Evolutionary conservation across 2,888 invertebrate genomes (phyloP).

Genomic region (Dysmachus trigonus): DNA sequence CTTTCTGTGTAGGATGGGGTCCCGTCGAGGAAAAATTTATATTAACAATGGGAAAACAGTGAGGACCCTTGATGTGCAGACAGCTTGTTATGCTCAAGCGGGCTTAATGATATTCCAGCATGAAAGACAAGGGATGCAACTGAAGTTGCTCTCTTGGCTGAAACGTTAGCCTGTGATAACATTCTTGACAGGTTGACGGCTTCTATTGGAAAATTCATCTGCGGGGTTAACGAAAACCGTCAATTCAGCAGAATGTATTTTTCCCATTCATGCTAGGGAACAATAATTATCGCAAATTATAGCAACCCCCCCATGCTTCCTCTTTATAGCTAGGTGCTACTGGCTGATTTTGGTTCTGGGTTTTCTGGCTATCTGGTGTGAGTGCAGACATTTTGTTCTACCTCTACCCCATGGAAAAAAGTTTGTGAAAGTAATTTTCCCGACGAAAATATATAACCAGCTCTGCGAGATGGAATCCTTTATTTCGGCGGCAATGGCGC

Average conservation of each 20-base stretch:
- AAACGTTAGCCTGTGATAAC: not conserved
- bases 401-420: not conserved
- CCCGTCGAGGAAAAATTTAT: not conserved
- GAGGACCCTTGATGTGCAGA: slow-evolving; percentile 36
- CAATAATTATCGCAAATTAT: slow-evolving; percentile 30
- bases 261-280: not conserved
- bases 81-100: slow-evolving; percentile 30
- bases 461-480: not conserved
- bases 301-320: not conserved
- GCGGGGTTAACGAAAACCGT: not conserved
- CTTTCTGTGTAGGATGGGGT: not conserved
- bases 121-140: slow-evolving; percentile 6
- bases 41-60: slow-evolving; percentile 4
- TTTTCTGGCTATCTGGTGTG: not conserved
- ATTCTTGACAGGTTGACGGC: slow-evolving; percentile 39
- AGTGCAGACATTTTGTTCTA: not conserved
- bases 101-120: slow-evolving; percentile 13
- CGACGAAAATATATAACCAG: not conserved
- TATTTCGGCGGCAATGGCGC: not conserved
- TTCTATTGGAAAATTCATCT: slow-evolving; percentile 28
- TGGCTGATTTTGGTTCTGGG: too few species aligned
- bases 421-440: not conserved
- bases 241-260: slow-evolving; percentile 25
- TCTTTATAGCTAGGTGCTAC: too few species aligned
- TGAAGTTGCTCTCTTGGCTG: slow-evolving; percentile 19